These are phyloP conservation scores for Irena cyanogastra DNA, from an alignment of 2,113 vertebrate species.

Conservation along the genomic window DNA sequence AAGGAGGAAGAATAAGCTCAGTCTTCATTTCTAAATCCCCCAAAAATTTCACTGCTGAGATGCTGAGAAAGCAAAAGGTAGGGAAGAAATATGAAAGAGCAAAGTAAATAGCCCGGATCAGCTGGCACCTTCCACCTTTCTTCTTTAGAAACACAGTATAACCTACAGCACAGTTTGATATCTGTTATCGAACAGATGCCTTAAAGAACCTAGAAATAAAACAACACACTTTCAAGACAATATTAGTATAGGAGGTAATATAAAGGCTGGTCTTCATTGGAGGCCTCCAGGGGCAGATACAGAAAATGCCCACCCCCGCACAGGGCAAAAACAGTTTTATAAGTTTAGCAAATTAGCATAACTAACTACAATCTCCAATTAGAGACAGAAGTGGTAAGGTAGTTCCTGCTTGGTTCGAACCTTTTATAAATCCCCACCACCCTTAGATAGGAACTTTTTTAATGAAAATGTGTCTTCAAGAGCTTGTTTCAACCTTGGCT, in stretches of 20 bases:
- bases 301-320: fast-evolving
- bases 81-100: not conserved
- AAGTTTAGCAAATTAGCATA: not conserved
- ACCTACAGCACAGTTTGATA: not conserved
- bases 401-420: not conserved
- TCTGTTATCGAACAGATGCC: not conserved
- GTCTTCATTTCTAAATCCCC: not conserved
- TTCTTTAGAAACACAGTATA: not conserved
- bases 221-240: not conserved
- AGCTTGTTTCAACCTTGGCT: not conserved
- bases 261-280: not conserved
- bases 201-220: not conserved
- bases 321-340: not conserved
- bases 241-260: not conserved
- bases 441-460: not conserved
- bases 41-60: not conserved
- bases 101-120: not conserved
- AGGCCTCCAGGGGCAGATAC: not conserved
- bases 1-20: not conserved
- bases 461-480: not conserved
- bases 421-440: not conserved
- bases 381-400: not conserved
- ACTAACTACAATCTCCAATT: not conserved
- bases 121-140: not conserved
- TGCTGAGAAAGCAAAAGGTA: not conserved